These are phyloP conservation scores for Neodiprion fabricii DNA, from an alignment of 1,140 invertebrate genomes.

Conservation along the genomic window DNA sequence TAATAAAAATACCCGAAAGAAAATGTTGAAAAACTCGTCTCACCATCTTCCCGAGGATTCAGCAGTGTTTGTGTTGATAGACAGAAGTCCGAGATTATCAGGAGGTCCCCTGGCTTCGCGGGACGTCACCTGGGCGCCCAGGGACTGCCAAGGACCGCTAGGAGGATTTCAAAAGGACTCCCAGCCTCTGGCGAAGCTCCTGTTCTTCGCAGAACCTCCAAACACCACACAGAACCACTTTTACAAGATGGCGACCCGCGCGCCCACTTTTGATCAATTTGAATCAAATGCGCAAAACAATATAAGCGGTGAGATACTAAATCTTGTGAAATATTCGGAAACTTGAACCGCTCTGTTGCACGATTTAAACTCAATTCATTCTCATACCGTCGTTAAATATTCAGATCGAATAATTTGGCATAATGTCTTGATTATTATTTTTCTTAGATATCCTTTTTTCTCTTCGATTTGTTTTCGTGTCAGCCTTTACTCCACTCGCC, in stretches of 20 bases:
- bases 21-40: slow-evolving; percentile 30
- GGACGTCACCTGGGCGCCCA: slow-evolving; percentile 43
- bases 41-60: slow-evolving; percentile 49
- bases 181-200: slow-evolving; percentile 45
- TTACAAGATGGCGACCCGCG: slow-evolving; percentile 38
- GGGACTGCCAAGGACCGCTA: slow-evolving; percentile 48
- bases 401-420: no score
- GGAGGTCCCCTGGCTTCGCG: slow-evolving; percentile 42
- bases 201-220: slow-evolving; percentile 33
- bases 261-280: slow-evolving; percentile 12
- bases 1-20: neutral
- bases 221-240: slow-evolving; percentile 35
- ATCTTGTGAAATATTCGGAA: neutral
- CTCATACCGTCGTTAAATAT: neutral
- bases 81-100: neutral
- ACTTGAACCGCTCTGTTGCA: neutral
- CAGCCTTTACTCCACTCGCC: no score
- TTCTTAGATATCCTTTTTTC: no score
- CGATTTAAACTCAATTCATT: neutral
- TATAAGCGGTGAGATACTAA: neutral
- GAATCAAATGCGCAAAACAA: slow-evolving; percentile 5
- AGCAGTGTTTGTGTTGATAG: slow-evolving; percentile 24
- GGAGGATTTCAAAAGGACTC: slow-evolving; percentile 41
- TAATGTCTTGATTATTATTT: no score
- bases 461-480: no score